phyloP scores from a whole-genome alignment of 2,797 vertebrate genomes.

The Crenuchus spilurus region DNA sequence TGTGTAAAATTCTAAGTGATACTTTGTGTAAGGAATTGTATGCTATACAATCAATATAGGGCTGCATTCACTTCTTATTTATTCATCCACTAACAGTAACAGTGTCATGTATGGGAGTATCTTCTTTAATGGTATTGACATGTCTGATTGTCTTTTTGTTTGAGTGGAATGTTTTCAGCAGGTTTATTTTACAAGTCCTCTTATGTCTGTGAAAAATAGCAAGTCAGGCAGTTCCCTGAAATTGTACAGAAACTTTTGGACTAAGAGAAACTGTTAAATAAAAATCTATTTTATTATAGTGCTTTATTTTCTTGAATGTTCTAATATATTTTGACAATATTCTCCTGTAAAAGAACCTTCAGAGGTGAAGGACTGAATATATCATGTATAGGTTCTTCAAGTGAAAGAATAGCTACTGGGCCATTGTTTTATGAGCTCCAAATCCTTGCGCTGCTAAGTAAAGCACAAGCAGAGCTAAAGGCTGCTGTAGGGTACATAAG shows the following conservation, averaged over 20 bases:
- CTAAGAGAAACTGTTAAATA: constrained; percentile 32
- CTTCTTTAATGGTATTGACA: constrained; percentile 5
- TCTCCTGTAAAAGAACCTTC: neutral
- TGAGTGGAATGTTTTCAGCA: constrained; percentile 19
- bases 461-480: neutral
- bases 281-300: constrained; percentile 49
- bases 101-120: constrained; percentile 4
- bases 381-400: neutral
- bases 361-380: neutral
- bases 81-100: neutral
- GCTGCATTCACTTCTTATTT: neutral
- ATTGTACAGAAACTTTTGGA: constrained; percentile 44
- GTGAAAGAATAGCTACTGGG: neutral
- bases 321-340: constrained; percentile 7
- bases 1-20: neutral
- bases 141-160: neutral
- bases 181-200: constrained; percentile 27
- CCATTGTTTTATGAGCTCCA: neutral
- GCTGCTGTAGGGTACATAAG: constrained; percentile 16
- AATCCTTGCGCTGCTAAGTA: neutral
- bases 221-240: constrained; percentile 15
- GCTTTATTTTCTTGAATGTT: constrained; percentile 37
- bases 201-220: constrained; percentile 13
- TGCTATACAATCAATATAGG: constrained; percentile 22
- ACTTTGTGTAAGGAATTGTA: neutral